Conservation (phyloP, 1,140 invertebrate genomes). For the Planococcus citri region DNA sequence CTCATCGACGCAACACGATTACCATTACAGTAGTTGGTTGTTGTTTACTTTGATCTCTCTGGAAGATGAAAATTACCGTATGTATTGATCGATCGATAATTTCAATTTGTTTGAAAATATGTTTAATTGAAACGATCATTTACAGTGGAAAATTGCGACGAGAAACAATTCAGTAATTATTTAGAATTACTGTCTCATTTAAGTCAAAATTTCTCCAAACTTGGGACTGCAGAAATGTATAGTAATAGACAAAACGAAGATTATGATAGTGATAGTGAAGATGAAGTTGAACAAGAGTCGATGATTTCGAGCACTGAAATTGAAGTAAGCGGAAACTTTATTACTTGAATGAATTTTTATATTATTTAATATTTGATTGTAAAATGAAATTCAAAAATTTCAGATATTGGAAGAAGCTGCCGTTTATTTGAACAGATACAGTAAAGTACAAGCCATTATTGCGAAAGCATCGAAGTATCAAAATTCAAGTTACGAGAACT, state of each 20-base stretch:
- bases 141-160: not conserved
- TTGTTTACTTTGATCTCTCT: not conserved
- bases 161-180: constrained; percentile 2
- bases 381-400: not conserved
- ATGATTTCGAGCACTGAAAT: not conserved
- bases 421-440: not conserved
- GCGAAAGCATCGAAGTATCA: constrained; percentile 28
- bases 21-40: constrained; percentile 8
- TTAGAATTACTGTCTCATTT: not conserved
- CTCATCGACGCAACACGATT: not conserved
- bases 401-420: not conserved
- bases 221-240: not conserved
- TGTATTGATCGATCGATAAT: not conserved
- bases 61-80: not conserved
- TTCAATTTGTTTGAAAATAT: not conserved
- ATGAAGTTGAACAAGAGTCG: not conserved
- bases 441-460: constrained; percentile 21
- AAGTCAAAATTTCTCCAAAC: not conserved
- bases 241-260: not conserved
- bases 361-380: too few species aligned
- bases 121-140: not conserved
- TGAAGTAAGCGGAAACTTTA: not conserved
- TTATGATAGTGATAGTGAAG: not conserved
- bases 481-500: constrained; percentile 40
- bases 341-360: not conserved